phyloP scores from a whole-genome alignment of 2,888 invertebrate species.

The Drosophila tripunctata region DNA sequence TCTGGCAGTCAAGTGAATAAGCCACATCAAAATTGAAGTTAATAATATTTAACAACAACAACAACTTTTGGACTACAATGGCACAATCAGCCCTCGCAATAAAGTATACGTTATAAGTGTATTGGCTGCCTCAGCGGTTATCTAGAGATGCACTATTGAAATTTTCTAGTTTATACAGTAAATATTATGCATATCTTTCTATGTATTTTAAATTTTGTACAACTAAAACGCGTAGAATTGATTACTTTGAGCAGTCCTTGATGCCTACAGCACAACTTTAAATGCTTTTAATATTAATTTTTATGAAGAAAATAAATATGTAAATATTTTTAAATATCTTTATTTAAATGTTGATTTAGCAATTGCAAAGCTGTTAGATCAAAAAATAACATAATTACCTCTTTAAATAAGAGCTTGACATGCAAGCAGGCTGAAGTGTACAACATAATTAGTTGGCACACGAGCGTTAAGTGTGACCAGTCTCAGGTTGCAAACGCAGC shows the following conservation, averaged over 20 bases:
- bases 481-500: conserved; percentile 26
- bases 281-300: too few relatives aligned
- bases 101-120: not conserved
- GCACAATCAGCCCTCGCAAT: not conserved
- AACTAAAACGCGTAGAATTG: too few relatives aligned
- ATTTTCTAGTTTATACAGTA: not conserved
- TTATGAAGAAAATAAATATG: too few relatives aligned
- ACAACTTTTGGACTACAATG: not conserved
- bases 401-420: not conserved
- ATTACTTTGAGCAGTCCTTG: too few relatives aligned
- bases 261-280: too few relatives aligned
- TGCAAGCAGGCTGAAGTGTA: not conserved
- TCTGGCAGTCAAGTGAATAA: conserved; percentile 59
- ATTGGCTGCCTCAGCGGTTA: not conserved
- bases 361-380: too few relatives aligned
- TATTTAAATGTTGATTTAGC: too few relatives aligned
- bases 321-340: too few relatives aligned
- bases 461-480: conserved; percentile 43
- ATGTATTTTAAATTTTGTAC: too few relatives aligned
- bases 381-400: not conserved
- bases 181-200: not conserved
- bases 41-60: conserved; percentile 25
- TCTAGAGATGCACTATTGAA: not conserved
- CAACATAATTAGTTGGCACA: conserved; percentile 47
- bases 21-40: conserved; percentile 55